Conservation (phyloP, 37 sponge, comb jelly and placozoan species). For the Spongia lamella region DNA sequence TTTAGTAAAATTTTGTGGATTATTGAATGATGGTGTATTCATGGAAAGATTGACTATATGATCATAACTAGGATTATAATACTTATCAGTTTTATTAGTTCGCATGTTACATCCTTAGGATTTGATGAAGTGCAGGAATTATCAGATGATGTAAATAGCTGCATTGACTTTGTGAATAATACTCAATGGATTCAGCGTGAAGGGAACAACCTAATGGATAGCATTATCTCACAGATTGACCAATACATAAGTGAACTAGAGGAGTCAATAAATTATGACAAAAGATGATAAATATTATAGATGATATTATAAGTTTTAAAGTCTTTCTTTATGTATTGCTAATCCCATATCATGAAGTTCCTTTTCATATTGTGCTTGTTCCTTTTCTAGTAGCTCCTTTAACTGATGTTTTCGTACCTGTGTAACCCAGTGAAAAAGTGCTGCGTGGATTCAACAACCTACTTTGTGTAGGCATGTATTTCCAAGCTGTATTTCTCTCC, state of each 20-base stretch:
- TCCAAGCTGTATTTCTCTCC: slow-evolving; percentile 36
- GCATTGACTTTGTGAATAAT: slow-evolving; percentile 10
- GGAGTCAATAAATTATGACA: not conserved
- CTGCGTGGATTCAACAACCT: not conserved
- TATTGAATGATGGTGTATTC: too few species aligned
- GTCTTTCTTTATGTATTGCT: slow-evolving; percentile 55
- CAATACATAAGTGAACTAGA: slow-evolving; percentile 12
- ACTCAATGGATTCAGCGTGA: not conserved
- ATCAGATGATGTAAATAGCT: not conserved
- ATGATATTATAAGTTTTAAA: slow-evolving; percentile 1
- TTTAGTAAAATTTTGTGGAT: too few species aligned
- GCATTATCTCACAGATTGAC: not conserved
- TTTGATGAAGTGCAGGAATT: too few species aligned
- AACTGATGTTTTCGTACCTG: slow-evolving; percentile 51
- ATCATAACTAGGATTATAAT: too few species aligned
- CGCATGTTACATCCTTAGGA: too few species aligned
- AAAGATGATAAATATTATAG: not conserved
- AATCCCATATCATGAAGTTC: slow-evolving; percentile 57
- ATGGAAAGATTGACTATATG: too few species aligned
- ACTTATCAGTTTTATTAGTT: too few species aligned
- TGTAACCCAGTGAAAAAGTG: not conserved
- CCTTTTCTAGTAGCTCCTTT: slow-evolving; percentile 29
- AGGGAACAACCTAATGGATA: slow-evolving; percentile 5
- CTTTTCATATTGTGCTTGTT: slow-evolving; percentile 29
- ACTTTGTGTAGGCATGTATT: slow-evolving; percentile 52